Evolutionary conservation across 2,113 vertebrate genomes (phyloP).

Genomic region (Melanotaenia duboulayi): DNA sequence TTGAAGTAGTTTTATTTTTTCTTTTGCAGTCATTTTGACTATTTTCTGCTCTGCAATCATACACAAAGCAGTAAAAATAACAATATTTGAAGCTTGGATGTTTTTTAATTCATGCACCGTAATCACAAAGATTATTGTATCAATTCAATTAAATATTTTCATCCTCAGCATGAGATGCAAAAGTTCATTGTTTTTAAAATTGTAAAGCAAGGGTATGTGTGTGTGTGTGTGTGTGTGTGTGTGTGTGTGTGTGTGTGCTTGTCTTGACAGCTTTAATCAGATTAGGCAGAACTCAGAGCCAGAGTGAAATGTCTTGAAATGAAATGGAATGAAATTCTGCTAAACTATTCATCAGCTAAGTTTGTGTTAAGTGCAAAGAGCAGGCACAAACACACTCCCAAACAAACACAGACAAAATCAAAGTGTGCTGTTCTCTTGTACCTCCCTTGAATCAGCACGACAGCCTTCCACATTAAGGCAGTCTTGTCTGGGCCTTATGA

Average conservation of each 20-base stretch:
- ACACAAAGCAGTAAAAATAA: not conserved
- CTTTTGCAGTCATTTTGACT: no score
- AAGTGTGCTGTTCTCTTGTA: slow-evolving; percentile 26
- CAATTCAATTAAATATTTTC: no score
- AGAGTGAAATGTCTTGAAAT: slow-evolving; percentile 57
- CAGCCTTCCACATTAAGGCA: slow-evolving; percentile 42
- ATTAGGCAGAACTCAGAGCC: slow-evolving; percentile 51
- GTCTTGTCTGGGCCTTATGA: slow-evolving; percentile 26
- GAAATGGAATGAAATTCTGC: slow-evolving; percentile 59
- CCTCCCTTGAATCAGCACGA: slow-evolving; percentile 31
- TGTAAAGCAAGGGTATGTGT: no score
- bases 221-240: no score
- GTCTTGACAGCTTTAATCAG: slow-evolving; percentile 44
- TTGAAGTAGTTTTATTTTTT: not conserved
- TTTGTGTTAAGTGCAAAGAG: slow-evolving; percentile 32
- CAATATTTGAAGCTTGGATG: not conserved
- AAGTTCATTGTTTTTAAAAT: no score
- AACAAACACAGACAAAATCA: not conserved
- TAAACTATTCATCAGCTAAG: slow-evolving; percentile 63
- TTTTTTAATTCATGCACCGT: not conserved
- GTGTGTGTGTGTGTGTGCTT: not conserved
- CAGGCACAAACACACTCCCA: not conserved
- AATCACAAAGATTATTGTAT: not conserved
- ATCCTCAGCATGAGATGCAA: no score
- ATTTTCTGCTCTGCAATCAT: not conserved